Conservation (phyloP, 2,113 vertebrate genomes). For the Gnathonemus longibarbis region DNA sequence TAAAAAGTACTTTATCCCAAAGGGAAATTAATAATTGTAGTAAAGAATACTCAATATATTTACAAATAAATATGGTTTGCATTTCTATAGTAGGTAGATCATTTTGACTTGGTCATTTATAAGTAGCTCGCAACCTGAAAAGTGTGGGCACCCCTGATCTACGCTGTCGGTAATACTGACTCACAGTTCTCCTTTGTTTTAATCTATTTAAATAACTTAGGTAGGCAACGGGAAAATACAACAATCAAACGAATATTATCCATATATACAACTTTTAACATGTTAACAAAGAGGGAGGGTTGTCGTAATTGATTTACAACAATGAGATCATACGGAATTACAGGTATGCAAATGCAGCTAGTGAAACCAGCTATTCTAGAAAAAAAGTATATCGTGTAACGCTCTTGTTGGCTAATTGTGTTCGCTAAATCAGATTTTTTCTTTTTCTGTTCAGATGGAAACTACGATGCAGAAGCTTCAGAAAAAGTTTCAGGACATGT, state of each 20-base stretch:
- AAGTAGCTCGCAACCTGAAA: no score
- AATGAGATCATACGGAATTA: neutral
- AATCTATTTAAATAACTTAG: neutral
- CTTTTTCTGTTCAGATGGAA: constrained; percentile 61
- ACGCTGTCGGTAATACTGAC: neutral
- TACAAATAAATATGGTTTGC: no score
- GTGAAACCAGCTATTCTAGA: neutral
- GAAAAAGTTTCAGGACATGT: constrained; percentile 64
- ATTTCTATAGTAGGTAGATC: no score
- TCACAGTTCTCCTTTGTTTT: neutral
- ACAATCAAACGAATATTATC: neutral
- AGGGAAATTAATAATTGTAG: no score
- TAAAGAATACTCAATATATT: no score
- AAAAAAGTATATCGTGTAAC: neutral
- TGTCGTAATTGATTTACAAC: neutral
- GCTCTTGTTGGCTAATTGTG: neutral
- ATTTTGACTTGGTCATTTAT: no score
- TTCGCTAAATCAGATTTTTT: neutral
- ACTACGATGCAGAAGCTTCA: constrained; percentile 65
- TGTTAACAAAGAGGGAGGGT: neutral
- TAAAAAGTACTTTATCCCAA: no score
- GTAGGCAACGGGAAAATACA: neutral
- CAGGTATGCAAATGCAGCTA: neutral
- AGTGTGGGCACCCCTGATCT: no score
- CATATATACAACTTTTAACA: neutral